These are phyloP conservation scores for Diachrysia chrysitis DNA, from an alignment of 2,888 invertebrate genomes.

Conservation along the genomic window DNA sequence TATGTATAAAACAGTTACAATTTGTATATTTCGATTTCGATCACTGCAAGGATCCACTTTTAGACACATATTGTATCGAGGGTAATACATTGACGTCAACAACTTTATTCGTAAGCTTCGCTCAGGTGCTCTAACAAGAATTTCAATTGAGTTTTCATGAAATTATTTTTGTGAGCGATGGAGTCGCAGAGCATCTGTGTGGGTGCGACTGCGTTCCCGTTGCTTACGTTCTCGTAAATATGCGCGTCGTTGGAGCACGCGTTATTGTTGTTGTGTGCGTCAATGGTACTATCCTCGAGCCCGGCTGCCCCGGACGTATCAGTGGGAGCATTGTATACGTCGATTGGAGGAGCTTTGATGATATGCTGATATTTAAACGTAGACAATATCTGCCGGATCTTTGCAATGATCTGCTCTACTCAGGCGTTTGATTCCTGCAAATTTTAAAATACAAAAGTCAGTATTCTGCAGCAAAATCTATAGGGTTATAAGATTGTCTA, in stretches of 20 bases:
- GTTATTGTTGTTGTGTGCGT: constrained; percentile 80
- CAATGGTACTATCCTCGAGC: constrained; percentile 81
- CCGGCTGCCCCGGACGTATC: constrained; percentile 76
- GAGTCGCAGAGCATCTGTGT: constrained; percentile 84
- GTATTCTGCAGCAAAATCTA: constrained; percentile 73
- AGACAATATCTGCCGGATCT: constrained; percentile 94
- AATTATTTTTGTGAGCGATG: constrained; percentile 85
- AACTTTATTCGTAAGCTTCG: constrained; percentile 90
- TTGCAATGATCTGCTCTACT: constrained; percentile 96
- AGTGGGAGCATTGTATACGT: constrained; percentile 83
- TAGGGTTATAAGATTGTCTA: constrained; percentile 58
- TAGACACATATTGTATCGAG: constrained; percentile 84
- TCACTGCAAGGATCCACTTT: constrained; percentile 89
- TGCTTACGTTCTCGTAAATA: constrained; percentile 82
- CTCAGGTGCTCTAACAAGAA: constrained; percentile 91
- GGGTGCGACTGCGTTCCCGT: constrained; percentile 86
- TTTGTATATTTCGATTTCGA: constrained; percentile 82
- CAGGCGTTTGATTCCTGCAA: constrained; percentile 96
- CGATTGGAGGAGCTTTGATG: constrained; percentile 85
- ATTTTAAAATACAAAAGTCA: constrained; percentile 82
- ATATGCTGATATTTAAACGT: constrained; percentile 92
- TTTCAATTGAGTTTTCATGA: constrained; percentile 88
- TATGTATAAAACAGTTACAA: constrained; percentile 85
- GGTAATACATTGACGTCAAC: constrained; percentile 82
- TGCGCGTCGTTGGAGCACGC: constrained; percentile 65